Evolutionary conservation across 2,797 vertebrate genomes (phyloP), one percentile per base, ranked within the genome.

Genomic region (Malurus splendens): DNA sequence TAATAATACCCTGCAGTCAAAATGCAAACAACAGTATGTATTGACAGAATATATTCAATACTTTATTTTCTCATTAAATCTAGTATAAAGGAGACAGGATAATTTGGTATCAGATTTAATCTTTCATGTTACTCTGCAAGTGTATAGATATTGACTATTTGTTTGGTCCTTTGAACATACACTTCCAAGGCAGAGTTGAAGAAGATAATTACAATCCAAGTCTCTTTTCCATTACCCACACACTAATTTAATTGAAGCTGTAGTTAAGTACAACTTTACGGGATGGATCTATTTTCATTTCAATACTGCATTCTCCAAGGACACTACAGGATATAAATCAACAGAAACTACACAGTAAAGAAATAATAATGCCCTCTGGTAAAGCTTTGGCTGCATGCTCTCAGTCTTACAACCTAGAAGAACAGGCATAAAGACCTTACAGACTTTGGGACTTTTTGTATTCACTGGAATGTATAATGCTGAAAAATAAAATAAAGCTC

Each of bases 271-370:
- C 73, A 86, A 60, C 70, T 94, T 90, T 75, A 81, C 14, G 61
- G 87, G 68, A 59, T 76, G 28, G 57, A 48, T 93, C 72, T 91
- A 7, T 91, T 92, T 94, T 87, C 61, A 75, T 92, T 92, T 91
- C 84, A 81, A 48, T 72, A 24, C 28, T 48, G 45, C 52, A 15
- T 92, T 91, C 75, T 87, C 59, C 24, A 47, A 68, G 78, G 68
- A 52, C 25, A 5, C 36, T 70, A 71, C 56, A 84, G 59, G 59
- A 89, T 91, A 38, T 87, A 85, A 92, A 87, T 87, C 90, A 93
- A 91, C 81, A 93, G 79, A 45, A 92, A 66, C 51, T 86, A 44
- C 61, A 48, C 36, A 25, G 33, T 82, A 32, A 85, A 86, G 72
- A 90, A 91, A 59, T 80, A 92, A 51, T 55, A 93, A 64, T 25